phyloP scores from a whole-genome alignment of 2,797 vertebrate genomes.

The Mus spretus region DNA sequence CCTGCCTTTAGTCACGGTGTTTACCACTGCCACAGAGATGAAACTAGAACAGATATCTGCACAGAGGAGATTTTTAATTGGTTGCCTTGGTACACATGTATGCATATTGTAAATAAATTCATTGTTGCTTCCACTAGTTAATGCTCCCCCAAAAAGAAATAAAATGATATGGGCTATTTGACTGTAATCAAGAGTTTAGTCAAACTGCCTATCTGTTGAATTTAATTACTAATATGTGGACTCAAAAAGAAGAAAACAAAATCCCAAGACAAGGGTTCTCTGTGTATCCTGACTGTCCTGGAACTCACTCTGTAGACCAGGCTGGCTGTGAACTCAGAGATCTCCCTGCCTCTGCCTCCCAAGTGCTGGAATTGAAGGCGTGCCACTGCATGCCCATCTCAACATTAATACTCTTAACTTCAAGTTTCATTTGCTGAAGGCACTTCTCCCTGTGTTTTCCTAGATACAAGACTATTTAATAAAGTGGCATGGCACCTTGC shows the following conservation, averaged over 20 bases:
- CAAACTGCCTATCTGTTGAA: neutral
- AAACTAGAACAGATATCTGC: neutral
- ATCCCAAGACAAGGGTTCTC: neutral
- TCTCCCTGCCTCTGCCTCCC: neutral
- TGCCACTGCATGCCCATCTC: accelerated
- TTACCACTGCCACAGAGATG: neutral
- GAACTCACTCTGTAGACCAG: neutral
- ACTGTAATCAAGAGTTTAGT: slow-evolving; percentile 16
- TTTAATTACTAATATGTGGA: neutral
- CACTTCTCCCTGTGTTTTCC: neutral
- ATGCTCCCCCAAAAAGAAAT: slow-evolving; percentile 23
- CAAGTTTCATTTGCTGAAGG: slow-evolving; percentile 23
- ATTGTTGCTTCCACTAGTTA: slow-evolving; percentile 40
- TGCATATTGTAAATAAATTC: slow-evolving; percentile 4
- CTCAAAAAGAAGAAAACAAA: neutral
- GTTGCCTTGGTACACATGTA: neutral
- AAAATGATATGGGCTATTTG: neutral
- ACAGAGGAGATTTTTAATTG: slow-evolving; percentile 19
- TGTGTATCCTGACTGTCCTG: neutral
- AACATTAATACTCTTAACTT: neutral
- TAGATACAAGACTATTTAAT: neutral
- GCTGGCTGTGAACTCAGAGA: neutral
- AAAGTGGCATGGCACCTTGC: neutral
- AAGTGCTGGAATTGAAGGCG: neutral
- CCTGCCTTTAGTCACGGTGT: neutral